Evolutionary conservation across 92 coral and sea anemone genomes (phyloP).

Genomic region (Ricordea florida): DNA sequence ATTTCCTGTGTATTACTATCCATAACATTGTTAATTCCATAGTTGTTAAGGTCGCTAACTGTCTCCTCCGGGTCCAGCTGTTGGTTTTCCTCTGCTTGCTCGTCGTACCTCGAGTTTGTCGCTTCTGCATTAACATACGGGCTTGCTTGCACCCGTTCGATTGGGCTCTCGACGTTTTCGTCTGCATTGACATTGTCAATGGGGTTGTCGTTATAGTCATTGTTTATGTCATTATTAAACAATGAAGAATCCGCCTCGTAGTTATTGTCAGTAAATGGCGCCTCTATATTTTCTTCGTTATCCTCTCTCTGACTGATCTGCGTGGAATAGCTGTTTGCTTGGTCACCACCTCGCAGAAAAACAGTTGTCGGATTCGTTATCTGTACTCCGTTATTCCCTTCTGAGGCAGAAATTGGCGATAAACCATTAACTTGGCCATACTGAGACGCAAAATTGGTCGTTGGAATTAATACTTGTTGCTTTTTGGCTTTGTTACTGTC

Average conservation of each 20-base stretch:
- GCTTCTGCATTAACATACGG: no score
- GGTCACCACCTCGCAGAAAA: background rate
- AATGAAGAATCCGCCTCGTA: slow-evolving; percentile 8
- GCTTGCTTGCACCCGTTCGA: no score
- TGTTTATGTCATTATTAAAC: slow-evolving; percentile 3
- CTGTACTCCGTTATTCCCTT: slow-evolving; percentile 12
- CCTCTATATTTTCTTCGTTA: slow-evolving; percentile 2
- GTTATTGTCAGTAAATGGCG: background rate
- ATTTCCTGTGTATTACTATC: no score
- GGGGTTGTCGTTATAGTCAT: background rate
- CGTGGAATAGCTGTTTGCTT: background rate
- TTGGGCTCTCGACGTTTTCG: no score
- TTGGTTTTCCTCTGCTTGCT: no score
- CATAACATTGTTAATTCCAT: no score
- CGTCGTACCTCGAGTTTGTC: no score
- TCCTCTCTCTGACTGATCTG: background rate
- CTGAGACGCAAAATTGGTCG: background rate
- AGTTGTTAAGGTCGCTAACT: no score
- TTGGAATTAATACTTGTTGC: slow-evolving; percentile 9
- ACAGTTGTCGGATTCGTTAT: slow-evolving; percentile 1
- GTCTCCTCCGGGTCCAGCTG: no score
- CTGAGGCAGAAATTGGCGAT: background rate
- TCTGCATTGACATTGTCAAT: no score
- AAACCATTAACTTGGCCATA: background rate
- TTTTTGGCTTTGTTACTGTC: slow-evolving; percentile 1